A percentile compares a stretch with the other conserved stretches of the same genome.
phyloP scores from a whole-genome alignment of 2,113 vertebrate genomes.

The Oreocharis arfaki region DNA sequence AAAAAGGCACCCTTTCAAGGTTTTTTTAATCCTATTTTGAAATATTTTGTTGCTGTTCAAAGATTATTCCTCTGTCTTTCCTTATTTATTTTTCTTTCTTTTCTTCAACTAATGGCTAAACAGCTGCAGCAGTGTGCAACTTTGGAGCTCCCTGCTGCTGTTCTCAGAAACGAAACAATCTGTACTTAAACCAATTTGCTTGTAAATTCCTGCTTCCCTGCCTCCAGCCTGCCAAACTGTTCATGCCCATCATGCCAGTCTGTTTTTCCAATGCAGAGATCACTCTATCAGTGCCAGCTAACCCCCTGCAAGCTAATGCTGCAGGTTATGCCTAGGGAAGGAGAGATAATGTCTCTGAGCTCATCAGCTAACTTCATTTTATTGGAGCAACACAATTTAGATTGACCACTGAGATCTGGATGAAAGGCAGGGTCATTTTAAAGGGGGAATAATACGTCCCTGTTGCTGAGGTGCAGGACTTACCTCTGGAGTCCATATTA shows the following conservation, averaged over 20 bases:
- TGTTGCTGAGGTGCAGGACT: not conserved
- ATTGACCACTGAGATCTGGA: constrained; percentile 4
- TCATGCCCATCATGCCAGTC: constrained; percentile 34
- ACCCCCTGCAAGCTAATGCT: not conserved
- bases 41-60: not conserved
- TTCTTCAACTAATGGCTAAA: not conserved
- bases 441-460: not conserved
- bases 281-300: not conserved
- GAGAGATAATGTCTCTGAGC: not conserved
- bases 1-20: not conserved
- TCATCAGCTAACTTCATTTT: not conserved
- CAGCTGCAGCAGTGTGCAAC: not conserved
- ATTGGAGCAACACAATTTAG: not conserved
- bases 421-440: not conserved
- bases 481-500: not conserved
- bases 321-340: not conserved
- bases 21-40: not conserved
- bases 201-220: constrained; percentile 12
- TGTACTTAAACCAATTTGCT: constrained; percentile 49
- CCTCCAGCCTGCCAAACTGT: constrained; percentile 33
- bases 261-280: not conserved
- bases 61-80: not conserved
- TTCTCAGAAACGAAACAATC: not conserved
- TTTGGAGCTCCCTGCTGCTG: not conserved
- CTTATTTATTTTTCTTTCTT: not conserved